Conservation (phyloP, 2,888 invertebrate genomes). For the Leptinotarsa haldemani region DNA sequence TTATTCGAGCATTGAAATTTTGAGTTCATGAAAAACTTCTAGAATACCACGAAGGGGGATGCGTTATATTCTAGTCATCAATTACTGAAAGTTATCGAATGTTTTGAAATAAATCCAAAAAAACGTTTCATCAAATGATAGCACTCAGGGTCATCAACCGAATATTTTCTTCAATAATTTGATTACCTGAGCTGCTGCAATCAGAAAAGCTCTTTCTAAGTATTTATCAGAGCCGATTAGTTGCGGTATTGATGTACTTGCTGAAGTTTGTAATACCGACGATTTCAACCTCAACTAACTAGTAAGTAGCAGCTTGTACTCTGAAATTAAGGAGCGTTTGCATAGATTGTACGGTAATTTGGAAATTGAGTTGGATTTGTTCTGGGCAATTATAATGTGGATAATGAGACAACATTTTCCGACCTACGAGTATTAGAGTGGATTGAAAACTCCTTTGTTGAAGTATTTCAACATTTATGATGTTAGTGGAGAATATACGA, state of each 20-base stretch:
- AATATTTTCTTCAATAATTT: neutral
- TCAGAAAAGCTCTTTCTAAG: neutral
- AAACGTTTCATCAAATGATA: too few relatives aligned
- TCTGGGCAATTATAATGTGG: neutral
- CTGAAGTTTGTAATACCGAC: neutral
- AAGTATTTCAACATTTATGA: too few relatives aligned
- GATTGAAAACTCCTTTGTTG: too few relatives aligned
- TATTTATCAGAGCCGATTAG: neutral
- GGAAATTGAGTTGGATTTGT: neutral
- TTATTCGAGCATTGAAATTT: too few relatives aligned
- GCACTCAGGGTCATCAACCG: too few relatives aligned
- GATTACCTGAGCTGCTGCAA: neutral
- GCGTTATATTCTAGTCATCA: too few relatives aligned
- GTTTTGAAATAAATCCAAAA: too few relatives aligned
- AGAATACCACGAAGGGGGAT: too few relatives aligned
- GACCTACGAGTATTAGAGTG: too few relatives aligned
- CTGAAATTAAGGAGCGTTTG: neutral
- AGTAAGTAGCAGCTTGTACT: neutral
- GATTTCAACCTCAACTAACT: neutral
- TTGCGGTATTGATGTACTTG: neutral
- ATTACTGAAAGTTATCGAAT: too few relatives aligned
- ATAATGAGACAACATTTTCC: neutral
- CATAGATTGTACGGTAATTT: neutral
- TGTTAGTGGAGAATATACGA: too few relatives aligned
- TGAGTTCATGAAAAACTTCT: too few relatives aligned